A percentile compares a stretch with the other conserved stretches of the same genome.
Conservation (phyloP, 2,113 vertebrate genomes). For the Plestiodon gilberti region DNA sequence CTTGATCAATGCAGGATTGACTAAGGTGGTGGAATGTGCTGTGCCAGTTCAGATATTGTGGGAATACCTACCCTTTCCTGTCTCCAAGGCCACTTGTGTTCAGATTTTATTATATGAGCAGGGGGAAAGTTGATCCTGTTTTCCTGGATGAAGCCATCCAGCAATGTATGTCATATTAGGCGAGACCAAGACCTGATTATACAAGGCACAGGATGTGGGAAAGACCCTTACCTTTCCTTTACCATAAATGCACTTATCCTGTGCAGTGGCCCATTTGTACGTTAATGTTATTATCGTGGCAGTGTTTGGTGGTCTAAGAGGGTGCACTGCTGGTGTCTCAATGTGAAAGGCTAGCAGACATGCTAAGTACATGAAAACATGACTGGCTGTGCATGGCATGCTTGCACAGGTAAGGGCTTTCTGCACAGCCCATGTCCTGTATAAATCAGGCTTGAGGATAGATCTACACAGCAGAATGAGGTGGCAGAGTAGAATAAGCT, state of each 20-base stretch:
- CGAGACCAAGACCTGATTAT: background rate
- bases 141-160: background rate
- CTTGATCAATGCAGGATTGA: background rate
- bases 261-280: background rate
- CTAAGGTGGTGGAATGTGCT: too few species aligned
- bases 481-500: background rate
- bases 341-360: background rate
- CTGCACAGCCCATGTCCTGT: background rate
- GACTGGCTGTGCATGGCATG: background rate
- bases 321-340: too few species aligned
- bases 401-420: background rate
- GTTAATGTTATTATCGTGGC: background rate
- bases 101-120: background rate
- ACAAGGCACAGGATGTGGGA: too few species aligned
- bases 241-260: background rate
- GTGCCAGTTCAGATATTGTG: too few species aligned
- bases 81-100: background rate
- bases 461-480: background rate
- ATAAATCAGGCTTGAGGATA: background rate
- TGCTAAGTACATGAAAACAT: background rate
- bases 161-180: background rate
- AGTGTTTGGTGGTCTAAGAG: background rate
- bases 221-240: background rate
- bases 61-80: background rate
- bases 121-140: background rate